Base-by-base conservation (phyloP, 2,113 vertebrate genomes). In the Heterotis niloticus region DNA sequence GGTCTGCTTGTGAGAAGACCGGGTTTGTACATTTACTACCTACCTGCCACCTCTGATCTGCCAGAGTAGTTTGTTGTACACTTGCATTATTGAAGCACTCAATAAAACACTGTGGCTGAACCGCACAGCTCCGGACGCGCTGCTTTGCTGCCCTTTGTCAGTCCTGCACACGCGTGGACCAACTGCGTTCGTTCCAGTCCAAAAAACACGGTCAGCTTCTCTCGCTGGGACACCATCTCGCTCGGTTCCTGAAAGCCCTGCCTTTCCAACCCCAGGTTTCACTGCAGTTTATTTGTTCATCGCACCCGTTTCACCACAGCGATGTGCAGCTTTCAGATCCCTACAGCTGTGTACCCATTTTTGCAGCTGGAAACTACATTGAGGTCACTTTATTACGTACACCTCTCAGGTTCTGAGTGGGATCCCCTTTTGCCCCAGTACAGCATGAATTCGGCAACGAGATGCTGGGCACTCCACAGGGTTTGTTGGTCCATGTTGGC, bases 101-200 rank as follows among this genome's bases (percentile, higher is more conserved):
- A 98, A 96, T 97, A 97, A 98, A 98, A 96, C 96, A 96, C 95
- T 96, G 95, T 98, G 95, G 95, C 95, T 93, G 93, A 95, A 91
- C 89, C 86, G 88, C 90, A 88, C 88, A 78, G 85, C 77, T 12
- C 84, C n/a, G 85, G 34, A 75, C 1, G 18, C 20, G 17, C 74
- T 82, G 16, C 54, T 76, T 80, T 29, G 72, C 56, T 24, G 51
- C 51, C 10, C 74, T 57, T 73, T 65, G 7, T 64, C 34, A 64
- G 54, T 71, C 67, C 7, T 10, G 60, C 56, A 18, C 73, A 23
- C 66, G 64, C n/a, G n/a, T n/a, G n/a, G n/a, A n/a, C 44, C 62
- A 74, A 26, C 59, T 18, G 62, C 81, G 65, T 79, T 77, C 77
- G 18, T 62, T 0, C 0, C 26, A 82, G 80, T 7, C 81, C 75